A percentile compares a stretch with the other conserved stretches of the same genome.
Conservation (phyloP, 2,797 vertebrate species). For the Etheostoma nigrum region DNA sequence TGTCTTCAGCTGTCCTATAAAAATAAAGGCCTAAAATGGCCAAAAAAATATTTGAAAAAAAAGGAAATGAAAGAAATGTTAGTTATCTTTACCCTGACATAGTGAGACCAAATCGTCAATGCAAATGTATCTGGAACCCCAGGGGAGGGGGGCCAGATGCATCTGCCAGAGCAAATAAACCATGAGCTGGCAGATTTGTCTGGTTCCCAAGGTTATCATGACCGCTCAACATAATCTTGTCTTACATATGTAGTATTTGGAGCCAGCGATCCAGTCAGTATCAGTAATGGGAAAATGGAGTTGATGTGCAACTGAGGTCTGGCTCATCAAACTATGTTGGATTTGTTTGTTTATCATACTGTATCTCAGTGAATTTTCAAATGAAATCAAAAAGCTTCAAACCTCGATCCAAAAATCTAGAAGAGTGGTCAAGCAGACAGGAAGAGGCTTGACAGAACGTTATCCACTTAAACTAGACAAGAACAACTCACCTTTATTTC, state of each 20-base stretch:
- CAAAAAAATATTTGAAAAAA: too few relatives aligned
- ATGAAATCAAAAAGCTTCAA: not conserved
- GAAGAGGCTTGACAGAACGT: slow-evolving; percentile 5
- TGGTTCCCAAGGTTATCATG: not conserved
- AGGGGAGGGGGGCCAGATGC: too few relatives aligned
- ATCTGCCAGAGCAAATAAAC: too few relatives aligned
- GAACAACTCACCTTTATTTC: slow-evolving; percentile 53
- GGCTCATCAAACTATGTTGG: not conserved
- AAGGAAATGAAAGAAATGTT: too few relatives aligned
- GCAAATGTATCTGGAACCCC: too few relatives aligned
- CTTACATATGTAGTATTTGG: not conserved
- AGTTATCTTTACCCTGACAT: too few relatives aligned
- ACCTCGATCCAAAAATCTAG: not conserved
- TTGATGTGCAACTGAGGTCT: not conserved
- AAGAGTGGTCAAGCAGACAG: not conserved
- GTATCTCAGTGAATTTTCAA: not conserved
- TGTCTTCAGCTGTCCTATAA: too few relatives aligned
- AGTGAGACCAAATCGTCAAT: too few relatives aligned
- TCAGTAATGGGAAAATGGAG: not conserved
- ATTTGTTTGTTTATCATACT: not conserved
- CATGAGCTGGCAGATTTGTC: too few relatives aligned
- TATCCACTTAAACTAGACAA: slow-evolving; percentile 55
- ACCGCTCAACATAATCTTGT: not conserved
- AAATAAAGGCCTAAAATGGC: too few relatives aligned
- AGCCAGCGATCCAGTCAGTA: not conserved